Evolutionary conservation across 2,797 vertebrate genomes (phyloP), one percentile per base, ranked within the genome.

Genomic region (Melanotaenia parkinsoni): DNA sequence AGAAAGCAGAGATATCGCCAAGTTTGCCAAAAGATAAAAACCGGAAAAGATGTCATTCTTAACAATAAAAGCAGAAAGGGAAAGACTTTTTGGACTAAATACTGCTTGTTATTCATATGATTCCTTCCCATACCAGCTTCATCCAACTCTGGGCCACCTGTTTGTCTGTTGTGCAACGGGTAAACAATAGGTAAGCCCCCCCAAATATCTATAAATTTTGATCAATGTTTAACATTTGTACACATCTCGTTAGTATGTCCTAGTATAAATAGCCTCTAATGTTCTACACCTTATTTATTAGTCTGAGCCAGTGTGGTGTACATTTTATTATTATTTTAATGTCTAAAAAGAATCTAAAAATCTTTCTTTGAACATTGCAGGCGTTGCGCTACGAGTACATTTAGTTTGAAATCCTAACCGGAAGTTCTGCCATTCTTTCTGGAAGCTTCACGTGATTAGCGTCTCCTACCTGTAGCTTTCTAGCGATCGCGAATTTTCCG

Each of bases 391-490:
- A 2, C 5, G 0, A 0, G 3, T 6, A 40, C 24, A 54, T 73
- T 88, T 90, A 76, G 35, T 79, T 85, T 20, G 26, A 67, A 76
- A 63, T 0, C 0, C 0, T 0, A 0, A 13, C 66, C 76, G 84
- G 89, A 89, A 82, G 28, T 26, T 0, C 0, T 0, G 0, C 0
- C 2, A 0, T 14, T 10, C 13, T n/a, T 20, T 0, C 5, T 7
- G 14, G 59, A 10, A 18, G 0, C 71, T 78, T 74, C 5, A 58
- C 10, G 12, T 38, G 4, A 3, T 3, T 8, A 26, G 4, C 4
- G 35, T 53, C 37, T 75, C 86, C 75, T 86, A 92, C 92, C 91
- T 93, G 92, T 81, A 63, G 81, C 88, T 83, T 71, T 53, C 65
- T 1, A 13, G n/a, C 28, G 5, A 30, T 45, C 0, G 59, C 40